Evolutionary conservation across 2,888 invertebrate species (phyloP), one percentile per base, ranked within the genome.

Genomic region (Anarsia innoxiella): DNA sequence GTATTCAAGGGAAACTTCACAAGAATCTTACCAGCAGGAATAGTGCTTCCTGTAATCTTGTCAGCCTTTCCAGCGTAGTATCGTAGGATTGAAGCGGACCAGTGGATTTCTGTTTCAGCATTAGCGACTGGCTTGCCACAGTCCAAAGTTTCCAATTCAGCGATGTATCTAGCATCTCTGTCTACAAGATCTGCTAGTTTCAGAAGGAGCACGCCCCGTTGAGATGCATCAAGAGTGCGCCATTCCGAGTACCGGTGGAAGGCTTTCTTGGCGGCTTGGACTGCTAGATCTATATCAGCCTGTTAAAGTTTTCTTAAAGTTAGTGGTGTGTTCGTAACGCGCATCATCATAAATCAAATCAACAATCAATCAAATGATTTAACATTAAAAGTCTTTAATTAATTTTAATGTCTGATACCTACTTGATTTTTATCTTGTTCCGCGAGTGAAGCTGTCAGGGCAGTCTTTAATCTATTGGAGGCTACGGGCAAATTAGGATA

Each of bases 41-140:
- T 91, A 0, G 91, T 92, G 68, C 87, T 89, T 27, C 91, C 90
- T 38, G 93, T 90, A 60, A 91, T 91, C 71, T 96, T 97, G 63
- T 96, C 96, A 3, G 95, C 93, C 89, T 93, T 96, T 8, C 96
- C 96, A 19, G 95, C 96, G 73, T 91, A 95, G 66, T 95, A 96
- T 44, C 95, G 89, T 23, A 94, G 53, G 36, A 88, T 87, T 35
- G 86, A 85, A 9, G 90, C 80, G 19, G 88, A 72, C 57, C 85
- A 76, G 0, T 83, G 64, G 0, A 93, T 63, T 66, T 95, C 94
- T 11, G 87, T 88, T 33, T 79, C 77, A 0, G 94, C 88, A 52
- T 88, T 82, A 12, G 87, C 76, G 56, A 90, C 95, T 0, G 97
- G 96, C 66, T 97, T 97, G 11, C 97, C 97, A 72, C 94, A 94